Conservation (phyloP, 1,140 invertebrate genomes). For the Pseudomyrmex flavicornis region DNA sequence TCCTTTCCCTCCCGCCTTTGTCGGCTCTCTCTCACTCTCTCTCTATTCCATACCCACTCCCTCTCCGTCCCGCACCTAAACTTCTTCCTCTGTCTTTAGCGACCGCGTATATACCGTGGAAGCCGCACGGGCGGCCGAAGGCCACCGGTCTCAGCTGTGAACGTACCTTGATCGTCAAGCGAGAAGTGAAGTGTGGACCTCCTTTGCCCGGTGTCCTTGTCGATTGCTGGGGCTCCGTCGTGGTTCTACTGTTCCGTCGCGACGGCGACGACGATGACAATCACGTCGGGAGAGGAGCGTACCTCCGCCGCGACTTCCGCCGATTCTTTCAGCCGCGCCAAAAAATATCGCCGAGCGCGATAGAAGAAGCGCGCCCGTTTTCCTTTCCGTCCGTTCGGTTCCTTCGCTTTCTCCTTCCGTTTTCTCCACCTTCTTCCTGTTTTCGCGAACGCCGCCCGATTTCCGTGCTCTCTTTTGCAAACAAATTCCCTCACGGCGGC, state of each 20-base stretch:
- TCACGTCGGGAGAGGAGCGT: slow-evolving; percentile 32
- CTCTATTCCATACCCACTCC: slow-evolving; percentile 13
- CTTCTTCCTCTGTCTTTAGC: slow-evolving; percentile 64
- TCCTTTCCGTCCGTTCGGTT: neutral
- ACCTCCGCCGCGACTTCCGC: slow-evolving; percentile 39
- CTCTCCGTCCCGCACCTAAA: slow-evolving; percentile 60
- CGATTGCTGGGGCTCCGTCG: slow-evolving; percentile 63
- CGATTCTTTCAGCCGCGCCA: slow-evolving; percentile 2
- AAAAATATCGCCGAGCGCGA: neutral
- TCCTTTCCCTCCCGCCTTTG: slow-evolving; percentile 11
- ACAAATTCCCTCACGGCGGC: slow-evolving; percentile 5
- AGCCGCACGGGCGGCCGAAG: slow-evolving; percentile 70
- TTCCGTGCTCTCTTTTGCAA: neutral
- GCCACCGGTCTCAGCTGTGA: slow-evolving; percentile 71
- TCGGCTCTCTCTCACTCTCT: slow-evolving; percentile 8
- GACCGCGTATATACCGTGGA: slow-evolving; percentile 57
- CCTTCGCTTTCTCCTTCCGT: neutral
- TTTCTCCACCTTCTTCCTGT: neutral
- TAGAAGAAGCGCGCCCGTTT: neutral
- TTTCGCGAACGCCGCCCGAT: slow-evolving; percentile 7
- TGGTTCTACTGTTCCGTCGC: slow-evolving; percentile 63
- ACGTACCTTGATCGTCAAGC: slow-evolving; percentile 75
- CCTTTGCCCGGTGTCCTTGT: slow-evolving; percentile 73
- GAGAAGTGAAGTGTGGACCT: slow-evolving; percentile 71
- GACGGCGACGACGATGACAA: slow-evolving; percentile 62